Percentiles rank a stretch among this genome's conserved stretches.
Evolutionary conservation across 2,888 invertebrate genomes (phyloP).

Genomic region (Nymphalis c-album): DNA sequence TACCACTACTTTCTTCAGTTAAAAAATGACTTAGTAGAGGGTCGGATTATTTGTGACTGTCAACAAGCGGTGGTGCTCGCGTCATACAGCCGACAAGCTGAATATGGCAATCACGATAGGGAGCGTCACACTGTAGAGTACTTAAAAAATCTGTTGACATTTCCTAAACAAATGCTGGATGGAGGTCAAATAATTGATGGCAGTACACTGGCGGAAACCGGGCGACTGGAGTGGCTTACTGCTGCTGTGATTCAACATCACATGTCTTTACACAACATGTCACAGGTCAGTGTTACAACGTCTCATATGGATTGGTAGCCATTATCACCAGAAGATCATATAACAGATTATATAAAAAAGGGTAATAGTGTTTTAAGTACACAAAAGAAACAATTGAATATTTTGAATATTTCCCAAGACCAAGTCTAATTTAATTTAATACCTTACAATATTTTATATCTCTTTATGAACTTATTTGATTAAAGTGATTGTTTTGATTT

Average conservation of each 20-base stretch:
- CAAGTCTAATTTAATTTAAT: too few relatives aligned
- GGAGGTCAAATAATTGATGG: conserved; percentile 74
- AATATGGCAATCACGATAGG: conserved; percentile 94
- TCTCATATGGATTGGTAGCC: background rate
- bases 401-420: too few relatives aligned
- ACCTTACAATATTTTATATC: too few relatives aligned
- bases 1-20: conserved; percentile 98
- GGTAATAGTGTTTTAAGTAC: too few relatives aligned
- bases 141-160: conserved; percentile 93
- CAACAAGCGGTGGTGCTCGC: conserved; percentile 96
- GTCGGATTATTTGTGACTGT: conserved; percentile 92
- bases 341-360: too few relatives aligned
- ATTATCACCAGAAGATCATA: too few relatives aligned
- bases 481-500: too few relatives aligned
- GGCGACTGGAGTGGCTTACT: conserved; percentile 87
- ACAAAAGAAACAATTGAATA: too few relatives aligned
- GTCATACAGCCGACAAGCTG: conserved; percentile 97
- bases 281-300: conserved; percentile 79
- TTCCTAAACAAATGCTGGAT: conserved; percentile 90
- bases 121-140: conserved; percentile 96
- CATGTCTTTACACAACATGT: conserved; percentile 86
- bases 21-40: conserved; percentile 96
- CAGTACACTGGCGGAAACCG: conserved; percentile 83
- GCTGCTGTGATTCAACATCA: conserved; percentile 90
- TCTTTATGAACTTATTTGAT: too few relatives aligned